A percentile compares a stretch with the other conserved stretches of the same genome.
phyloP scores from a whole-genome alignment of 2,888 invertebrate species.

The Oxyteleia sp. region DNA sequence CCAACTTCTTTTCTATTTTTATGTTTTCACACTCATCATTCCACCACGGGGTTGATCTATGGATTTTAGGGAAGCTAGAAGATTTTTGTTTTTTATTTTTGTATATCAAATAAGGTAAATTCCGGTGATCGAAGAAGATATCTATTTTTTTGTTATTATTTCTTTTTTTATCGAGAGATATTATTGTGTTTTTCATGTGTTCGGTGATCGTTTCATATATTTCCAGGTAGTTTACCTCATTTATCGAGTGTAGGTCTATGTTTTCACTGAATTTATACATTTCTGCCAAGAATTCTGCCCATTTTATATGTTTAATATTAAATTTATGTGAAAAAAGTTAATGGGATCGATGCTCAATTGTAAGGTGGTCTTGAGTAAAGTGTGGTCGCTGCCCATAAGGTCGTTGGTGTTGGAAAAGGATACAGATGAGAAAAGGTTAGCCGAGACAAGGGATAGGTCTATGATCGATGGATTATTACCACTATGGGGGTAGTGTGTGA shows the following conservation, averaged over 20 bases:
- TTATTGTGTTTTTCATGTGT: not conserved
- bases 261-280: too few relatives aligned
- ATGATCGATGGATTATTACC: not conserved
- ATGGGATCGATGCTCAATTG: not conserved
- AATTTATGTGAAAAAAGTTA: conserved; percentile 6
- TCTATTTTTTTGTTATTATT: conserved; percentile 3
- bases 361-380: not conserved
- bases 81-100: too few relatives aligned
- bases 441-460: not conserved
- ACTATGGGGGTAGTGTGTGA: conserved; percentile 11
- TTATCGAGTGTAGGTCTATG: not conserved
- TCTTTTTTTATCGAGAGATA: not conserved
- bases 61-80: too few relatives aligned
- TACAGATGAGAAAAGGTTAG: not conserved
- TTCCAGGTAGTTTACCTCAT: not conserved
- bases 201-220: not conserved
- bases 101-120: too few relatives aligned
- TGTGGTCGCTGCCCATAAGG: conserved; percentile 11
- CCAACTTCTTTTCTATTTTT: not conserved
- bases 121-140: too few relatives aligned
- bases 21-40: not conserved
- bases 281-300: not conserved
- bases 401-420: not conserved
- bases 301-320: not conserved
- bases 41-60: conserved; percentile 17